Conservation (phyloP, 2,888 invertebrate genomes). For the Cantharis nigra region DNA sequence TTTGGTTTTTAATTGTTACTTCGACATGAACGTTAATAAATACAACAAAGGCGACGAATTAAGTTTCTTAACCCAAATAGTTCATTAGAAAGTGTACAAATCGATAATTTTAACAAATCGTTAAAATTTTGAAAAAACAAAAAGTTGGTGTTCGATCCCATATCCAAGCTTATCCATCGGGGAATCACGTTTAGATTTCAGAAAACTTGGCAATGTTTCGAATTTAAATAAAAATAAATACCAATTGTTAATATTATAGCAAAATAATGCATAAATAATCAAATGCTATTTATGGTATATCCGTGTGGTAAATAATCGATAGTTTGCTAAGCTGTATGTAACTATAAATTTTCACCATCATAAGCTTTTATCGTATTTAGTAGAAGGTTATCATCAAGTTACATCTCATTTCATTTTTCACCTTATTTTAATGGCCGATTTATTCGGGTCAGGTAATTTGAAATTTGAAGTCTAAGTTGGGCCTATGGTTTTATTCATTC, state of each 20-base stretch:
- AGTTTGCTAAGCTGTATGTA: slow-evolving; percentile 1
- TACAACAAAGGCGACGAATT: slow-evolving; percentile 33
- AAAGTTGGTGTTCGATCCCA: background rate
- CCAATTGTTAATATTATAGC: background rate
- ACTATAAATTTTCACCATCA: slow-evolving; percentile 2
- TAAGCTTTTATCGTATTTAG: slow-evolving; percentile 1
- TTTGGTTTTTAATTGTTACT: slow-evolving; percentile 13
- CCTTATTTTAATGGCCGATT: background rate
- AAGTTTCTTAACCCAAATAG: slow-evolving; percentile 48
- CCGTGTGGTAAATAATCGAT: slow-evolving; percentile 3
- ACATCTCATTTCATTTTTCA: background rate
- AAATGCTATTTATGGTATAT: slow-evolving; percentile 2
- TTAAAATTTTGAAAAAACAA: background rate
- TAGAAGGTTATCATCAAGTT: background rate
- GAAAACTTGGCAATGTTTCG: background rate
- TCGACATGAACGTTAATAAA: slow-evolving; percentile 16
- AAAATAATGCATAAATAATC: slow-evolving; percentile 2
- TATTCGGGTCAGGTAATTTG: background rate
- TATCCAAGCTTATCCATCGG: background rate
- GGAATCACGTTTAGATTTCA: background rate
- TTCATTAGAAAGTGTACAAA: slow-evolving; percentile 47
- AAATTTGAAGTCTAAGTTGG: background rate
- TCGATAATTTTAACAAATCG: slow-evolving; percentile 4
- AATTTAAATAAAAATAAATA: slow-evolving; percentile 1
- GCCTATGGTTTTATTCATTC: background rate